Evolutionary conservation across 2,797 vertebrate genomes (phyloP), one percentile per base, ranked within the genome.

Genomic region (Triplophysa bombifrons): DNA sequence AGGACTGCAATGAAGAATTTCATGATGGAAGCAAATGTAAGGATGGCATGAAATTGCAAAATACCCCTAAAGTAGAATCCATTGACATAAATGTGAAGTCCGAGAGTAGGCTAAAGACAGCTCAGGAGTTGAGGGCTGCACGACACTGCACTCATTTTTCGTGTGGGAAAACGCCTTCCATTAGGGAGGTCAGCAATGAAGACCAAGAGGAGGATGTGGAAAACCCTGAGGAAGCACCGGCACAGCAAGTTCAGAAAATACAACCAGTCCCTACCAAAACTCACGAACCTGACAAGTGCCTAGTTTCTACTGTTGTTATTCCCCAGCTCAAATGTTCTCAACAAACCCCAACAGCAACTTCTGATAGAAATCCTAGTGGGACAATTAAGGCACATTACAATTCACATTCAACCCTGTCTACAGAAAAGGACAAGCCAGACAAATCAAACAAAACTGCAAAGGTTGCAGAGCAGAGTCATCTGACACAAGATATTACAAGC

Each of bases 141-240:
- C 91, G 94, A 53, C 92, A 94, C 85, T 86, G 76, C 84, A 77
- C 88, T 56, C 92, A 94, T 87, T 93, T 93, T 85, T 88, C 91
- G 56, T 93, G 90, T 77, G 93, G 93, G 58, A 93, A 92, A 86
- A 93, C 93, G 0, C 93, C 94, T 0, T 94, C 94, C 75, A 94
- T 94, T 78, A 88, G 91, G 80, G 93, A 95, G 84, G 93, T 94
- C 69, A 93, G 93, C 89, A 95, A 94, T 2, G 93, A 94, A 82
- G 93, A 94, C 82, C 93, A 94, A 86, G 94, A 94, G 56, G 93
- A 94, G 1, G 93, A 94, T 56, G 81, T 55, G 46, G 93, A 93
- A 86, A 87, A 66, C 76, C 80, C 86, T 85, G 88, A 90, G 61
- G 85, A 84, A 12, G 46, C 67, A 2, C n/a, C 86, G 55, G 34